These are phyloP conservation scores for Podargus strigoides DNA, from an alignment of 2,797 vertebrate species.

Conservation along the genomic window DNA sequence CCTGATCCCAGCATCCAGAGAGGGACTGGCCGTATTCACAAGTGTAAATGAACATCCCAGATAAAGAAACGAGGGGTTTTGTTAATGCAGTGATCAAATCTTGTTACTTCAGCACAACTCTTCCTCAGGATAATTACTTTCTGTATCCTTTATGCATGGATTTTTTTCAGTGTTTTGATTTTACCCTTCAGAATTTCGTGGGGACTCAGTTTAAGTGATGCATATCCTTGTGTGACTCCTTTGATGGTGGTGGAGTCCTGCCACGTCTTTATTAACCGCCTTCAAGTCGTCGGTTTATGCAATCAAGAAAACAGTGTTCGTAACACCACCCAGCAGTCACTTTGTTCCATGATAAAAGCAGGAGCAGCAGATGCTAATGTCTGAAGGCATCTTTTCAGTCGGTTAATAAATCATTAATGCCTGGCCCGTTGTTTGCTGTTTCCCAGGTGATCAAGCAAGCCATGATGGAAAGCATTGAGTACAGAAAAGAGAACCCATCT, in stretches of 20 bases:
- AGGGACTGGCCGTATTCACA: neutral
- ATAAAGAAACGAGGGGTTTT: neutral
- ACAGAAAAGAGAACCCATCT: slow-evolving; percentile 84
- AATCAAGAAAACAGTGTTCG: neutral
- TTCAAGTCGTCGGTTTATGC: neutral
- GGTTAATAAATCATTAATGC: neutral
- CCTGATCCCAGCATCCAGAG: neutral
- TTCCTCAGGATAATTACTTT: neutral
- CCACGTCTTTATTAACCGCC: neutral
- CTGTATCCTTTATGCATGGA: neutral
- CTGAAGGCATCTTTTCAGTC: neutral
- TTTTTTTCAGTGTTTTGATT: neutral
- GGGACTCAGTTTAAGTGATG: neutral
- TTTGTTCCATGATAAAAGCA: neutral
- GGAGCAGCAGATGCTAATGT: neutral
- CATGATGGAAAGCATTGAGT: slow-evolving; percentile 87
- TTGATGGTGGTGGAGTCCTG: neutral
- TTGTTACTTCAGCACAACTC: neutral
- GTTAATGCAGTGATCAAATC: neutral
- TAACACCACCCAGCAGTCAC: neutral
- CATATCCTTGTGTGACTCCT: neutral
- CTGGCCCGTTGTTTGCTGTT: neutral
- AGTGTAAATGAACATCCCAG: neutral
- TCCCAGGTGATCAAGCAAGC: slow-evolving; percentile 90
- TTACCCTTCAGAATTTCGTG: neutral